Conservation (phyloP, 1,140 invertebrate genomes). For the Aphelenchoides fujianensis region DNA sequence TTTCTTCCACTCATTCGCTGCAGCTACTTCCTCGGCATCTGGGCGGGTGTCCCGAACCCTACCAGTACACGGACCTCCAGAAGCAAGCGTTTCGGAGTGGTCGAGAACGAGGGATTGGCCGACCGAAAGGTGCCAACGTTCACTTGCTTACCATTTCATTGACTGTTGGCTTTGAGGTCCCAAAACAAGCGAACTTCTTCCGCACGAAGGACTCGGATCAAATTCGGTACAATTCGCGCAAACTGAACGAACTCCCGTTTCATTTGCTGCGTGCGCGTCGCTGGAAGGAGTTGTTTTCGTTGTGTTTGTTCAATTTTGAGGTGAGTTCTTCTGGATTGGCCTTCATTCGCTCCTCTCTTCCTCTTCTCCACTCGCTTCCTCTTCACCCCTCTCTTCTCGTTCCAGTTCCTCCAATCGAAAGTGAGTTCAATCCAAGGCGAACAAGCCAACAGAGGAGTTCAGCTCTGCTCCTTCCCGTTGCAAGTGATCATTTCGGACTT, state of each 20-base stretch:
- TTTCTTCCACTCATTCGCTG: no score
- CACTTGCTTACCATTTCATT: not conserved
- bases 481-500: conserved; percentile 90
- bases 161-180: conserved; percentile 59
- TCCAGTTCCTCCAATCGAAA: conserved; percentile 88
- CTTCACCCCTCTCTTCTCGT: no score
- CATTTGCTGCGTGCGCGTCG: conserved; percentile 84
- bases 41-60: conserved; percentile 85
- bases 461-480: conserved; percentile 86
- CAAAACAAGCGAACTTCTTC: conserved; percentile 88
- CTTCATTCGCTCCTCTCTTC: no score
- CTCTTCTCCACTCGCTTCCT: no score
- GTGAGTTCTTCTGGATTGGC: no score
- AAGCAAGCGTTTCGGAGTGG: conserved; percentile 73
- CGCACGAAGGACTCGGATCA: conserved; percentile 78
- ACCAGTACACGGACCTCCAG: conserved; percentile 72
- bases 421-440: conserved; percentile 36
- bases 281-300: conserved; percentile 84
- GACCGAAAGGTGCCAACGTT: conserved; percentile 83
- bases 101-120: conserved; percentile 84
- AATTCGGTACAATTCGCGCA: conserved; percentile 72
- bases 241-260: conserved; percentile 78
- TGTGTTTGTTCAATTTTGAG: conserved; percentile 95
- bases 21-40: conserved; percentile 78
- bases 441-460: conserved; percentile 23